phyloP scores from a whole-genome alignment of 1,140 invertebrate genomes.

The Pogonomyrmex californicus region DNA sequence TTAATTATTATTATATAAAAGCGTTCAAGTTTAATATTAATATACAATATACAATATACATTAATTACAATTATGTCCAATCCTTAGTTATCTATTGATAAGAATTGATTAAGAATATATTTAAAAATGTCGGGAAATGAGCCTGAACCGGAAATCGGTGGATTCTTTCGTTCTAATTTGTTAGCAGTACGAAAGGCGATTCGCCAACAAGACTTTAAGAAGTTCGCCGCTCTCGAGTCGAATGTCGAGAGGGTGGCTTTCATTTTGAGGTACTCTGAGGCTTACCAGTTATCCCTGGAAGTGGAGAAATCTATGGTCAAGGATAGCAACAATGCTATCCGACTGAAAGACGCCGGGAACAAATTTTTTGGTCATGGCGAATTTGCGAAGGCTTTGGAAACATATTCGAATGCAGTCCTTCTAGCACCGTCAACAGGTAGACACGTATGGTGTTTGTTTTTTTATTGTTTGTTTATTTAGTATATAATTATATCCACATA shows the following conservation, averaged over 20 bases:
- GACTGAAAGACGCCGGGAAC: constrained; percentile 93
- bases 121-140: constrained; percentile 62
- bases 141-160: constrained; percentile 74
- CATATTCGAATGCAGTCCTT: constrained; percentile 92
- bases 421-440: constrained; percentile 89
- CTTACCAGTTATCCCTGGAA: constrained; percentile 77
- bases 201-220: constrained; percentile 73
- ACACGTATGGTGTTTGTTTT: neutral
- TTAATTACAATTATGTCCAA: neutral
- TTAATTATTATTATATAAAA: constrained; percentile 28
- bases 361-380: constrained; percentile 92
- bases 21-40: neutral
- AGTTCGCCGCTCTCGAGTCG: constrained; percentile 73
- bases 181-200: constrained; percentile 76
- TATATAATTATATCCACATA: neutral
- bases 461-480: constrained; percentile 7
- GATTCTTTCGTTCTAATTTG: constrained; percentile 82
- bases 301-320: constrained; percentile 86
- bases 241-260: constrained; percentile 80
- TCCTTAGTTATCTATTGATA: constrained; percentile 7
- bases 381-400: constrained; percentile 91
- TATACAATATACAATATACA: too few species aligned
- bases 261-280: constrained; percentile 79
- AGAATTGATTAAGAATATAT: neutral
- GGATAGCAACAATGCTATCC: constrained; percentile 88